Conservation (phyloP, 2,113 vertebrate species). For the Scomber colias region DNA sequence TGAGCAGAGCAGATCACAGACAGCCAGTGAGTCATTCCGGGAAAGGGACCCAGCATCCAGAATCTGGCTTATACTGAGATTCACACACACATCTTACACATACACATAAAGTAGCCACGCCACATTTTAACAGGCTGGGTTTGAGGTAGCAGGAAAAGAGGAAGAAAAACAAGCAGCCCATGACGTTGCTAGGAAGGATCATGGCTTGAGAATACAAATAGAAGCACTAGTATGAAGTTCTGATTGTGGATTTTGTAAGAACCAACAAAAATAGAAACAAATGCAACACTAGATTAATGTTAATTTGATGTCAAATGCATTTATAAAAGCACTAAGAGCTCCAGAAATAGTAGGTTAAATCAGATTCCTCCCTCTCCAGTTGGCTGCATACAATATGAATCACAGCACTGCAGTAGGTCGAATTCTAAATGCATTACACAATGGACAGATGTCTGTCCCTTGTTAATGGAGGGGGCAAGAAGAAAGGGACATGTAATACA, state of each 20-base stretch:
- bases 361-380: conserved; percentile 30
- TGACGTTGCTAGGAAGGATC: not conserved
- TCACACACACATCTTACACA: conserved; percentile 11
- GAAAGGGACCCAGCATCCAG: conserved; percentile 60
- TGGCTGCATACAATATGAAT: conserved; percentile 4
- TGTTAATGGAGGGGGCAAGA: conserved; percentile 12
- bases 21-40: conserved; percentile 79
- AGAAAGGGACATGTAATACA: not conserved
- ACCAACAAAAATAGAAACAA: not conserved
- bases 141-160: conserved; percentile 25
- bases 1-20: conserved; percentile 55
- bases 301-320: not conserved
- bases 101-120: too few species aligned
- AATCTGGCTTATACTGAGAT: conserved; percentile 52
- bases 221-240: not conserved
- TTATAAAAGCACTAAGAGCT: not conserved
- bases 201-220: conserved; percentile 1
- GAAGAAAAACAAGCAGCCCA: conserved; percentile 5
- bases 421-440: conserved; percentile 55
- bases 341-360: conserved; percentile 5
- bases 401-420: conserved; percentile 39
- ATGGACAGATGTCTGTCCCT: conserved; percentile 63
- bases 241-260: not conserved
- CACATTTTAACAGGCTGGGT: conserved; percentile 8
- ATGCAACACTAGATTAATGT: not conserved